Base-by-base conservation (phyloP, 1,140 invertebrate genomes). In the Zeugodacus cucurbitae region DNA sequence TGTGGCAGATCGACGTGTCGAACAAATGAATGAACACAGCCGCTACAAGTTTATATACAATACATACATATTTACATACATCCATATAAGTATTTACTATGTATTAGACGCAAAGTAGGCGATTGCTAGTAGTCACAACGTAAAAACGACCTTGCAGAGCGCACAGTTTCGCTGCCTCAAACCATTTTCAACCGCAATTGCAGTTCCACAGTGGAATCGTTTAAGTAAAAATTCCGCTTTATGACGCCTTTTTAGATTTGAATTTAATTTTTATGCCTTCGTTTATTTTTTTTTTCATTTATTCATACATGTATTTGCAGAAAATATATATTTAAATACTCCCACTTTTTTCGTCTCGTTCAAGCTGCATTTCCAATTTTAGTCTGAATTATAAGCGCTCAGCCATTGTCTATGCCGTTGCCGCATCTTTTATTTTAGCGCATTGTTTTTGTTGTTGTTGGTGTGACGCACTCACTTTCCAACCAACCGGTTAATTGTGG, bases 281-380 rank as follows among this genome's bases (percentile, higher is more conserved):
- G 17, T 3, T 3, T 54, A 2, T 6, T 26, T 62, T 62, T 17
- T 59, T 59, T 59, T 4, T 48, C 11, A 48, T 48, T 20, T n/a
- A 1, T 70, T 3, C 17, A 37, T 22, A 37, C 5, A 32, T 10
- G 62, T 26, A 64, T 26, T 20, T 4, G 10, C 7, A 34, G 3
- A 67, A 22, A 82, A 14, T 48, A 1, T 48, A 1, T 4, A 48
- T 82, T 29, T 82, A 44, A 82, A 29, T 82, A 48, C 37, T 48
- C 1, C 10, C 26, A n/a, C 41, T 26, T 54, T 26, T 26, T 44
- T 82, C 3, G 26, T 48, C 44, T n/a, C n/a, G 10, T 48, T 82
- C 74, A 82, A 29, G 41, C 67, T 74, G 3, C 74, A 48, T 82
- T 82, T 54, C 74, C 74, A 82, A 54, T 82, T 74, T 74, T 41